Evolutionary conservation across 2,113 vertebrate species (phyloP), one percentile per base, ranked within the genome.

Genomic region (Junco hyemalis): DNA sequence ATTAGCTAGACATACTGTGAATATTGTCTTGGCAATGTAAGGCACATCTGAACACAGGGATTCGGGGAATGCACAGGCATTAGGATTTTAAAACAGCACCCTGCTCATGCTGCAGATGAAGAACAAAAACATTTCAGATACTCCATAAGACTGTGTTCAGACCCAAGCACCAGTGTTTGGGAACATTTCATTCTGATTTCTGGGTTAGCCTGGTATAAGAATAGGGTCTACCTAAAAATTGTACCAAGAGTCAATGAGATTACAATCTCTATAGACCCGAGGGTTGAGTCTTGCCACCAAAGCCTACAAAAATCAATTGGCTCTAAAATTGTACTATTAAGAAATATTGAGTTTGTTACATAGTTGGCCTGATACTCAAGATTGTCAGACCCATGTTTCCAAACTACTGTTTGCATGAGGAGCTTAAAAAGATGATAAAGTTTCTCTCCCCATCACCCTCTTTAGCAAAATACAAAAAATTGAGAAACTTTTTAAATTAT

Each of bases 1-100:
- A 96, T 96, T 86, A 95, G 71, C 54, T 70, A 86, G 50, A 76
- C 47, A 71, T 42, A 60, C 35, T 84, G 74, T 90, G 87, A 93
- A 70, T 76, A 95, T 71, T 86, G 60, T 81, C 94, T 79, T 64
- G 35, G 69, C 42, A 68, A 86, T 71, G 44, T 50, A 63, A 87
- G 60, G 70, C 26, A 63, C 31, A 31, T 86, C 85, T 73, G 65
- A 86, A 69, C 38, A 47, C 12, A 2, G 9, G 40, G 76, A 65
- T 26, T 56, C 45, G 18, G 47, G 13, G 69, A 60, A 29, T 25
- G 38, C 24, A n/a, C 38, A 91, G 44, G 19, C 56, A 63, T 38
- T 16, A 38, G 50, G 17, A 59, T 64, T 92, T 93, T 59, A 88
- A 90, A 84, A 70, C 44, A 92, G 72, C 54, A 90, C 15, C 70